A percentile compares a stretch with the other conserved stretches of the same genome.
These are phyloP conservation scores for Nothoprocta pentlandii DNA, from an alignment of 2,113 vertebrate species.

Conservation along the genomic window DNA sequence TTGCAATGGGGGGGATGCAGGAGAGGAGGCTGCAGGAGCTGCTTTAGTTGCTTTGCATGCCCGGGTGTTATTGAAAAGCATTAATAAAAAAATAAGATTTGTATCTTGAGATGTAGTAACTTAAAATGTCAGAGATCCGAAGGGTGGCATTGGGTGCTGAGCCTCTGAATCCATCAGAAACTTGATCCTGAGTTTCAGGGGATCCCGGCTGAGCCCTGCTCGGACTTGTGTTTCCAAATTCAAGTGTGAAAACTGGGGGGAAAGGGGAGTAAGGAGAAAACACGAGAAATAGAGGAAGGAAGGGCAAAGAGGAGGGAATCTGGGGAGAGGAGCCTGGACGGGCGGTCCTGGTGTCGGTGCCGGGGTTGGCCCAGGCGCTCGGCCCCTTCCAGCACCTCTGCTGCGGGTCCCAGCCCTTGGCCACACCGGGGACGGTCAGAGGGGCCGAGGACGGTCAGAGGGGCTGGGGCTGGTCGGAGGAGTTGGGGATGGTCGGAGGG, in stretches of 20 bases:
- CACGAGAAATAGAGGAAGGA: background rate
- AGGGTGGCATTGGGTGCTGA: background rate
- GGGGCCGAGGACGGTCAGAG: too few species aligned
- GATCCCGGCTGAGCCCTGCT: background rate
- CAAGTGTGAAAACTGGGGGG: background rate
- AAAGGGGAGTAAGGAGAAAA: background rate
- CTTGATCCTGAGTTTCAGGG: accelerated
- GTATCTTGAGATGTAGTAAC: background rate
- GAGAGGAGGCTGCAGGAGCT: background rate
- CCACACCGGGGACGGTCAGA: too few species aligned
- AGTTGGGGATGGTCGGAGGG: too few species aligned
- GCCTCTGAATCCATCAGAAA: background rate
- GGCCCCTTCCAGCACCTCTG: too few species aligned
- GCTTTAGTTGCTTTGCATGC: accelerated
- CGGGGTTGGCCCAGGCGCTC: too few species aligned
- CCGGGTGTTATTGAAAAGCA: background rate
- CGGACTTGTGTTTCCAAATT: background rate
- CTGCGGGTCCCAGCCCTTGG: too few species aligned
- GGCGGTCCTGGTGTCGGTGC: too few species aligned
- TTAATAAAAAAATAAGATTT: background rate
- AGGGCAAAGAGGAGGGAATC: background rate
- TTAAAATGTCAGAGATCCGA: background rate
- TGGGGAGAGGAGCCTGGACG: background rate
- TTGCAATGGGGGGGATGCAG: too few species aligned
- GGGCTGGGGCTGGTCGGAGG: too few species aligned